Base-by-base conservation (phyloP, 1,140 invertebrate genomes). In the Diachasmimorpha longicaudata region DNA sequence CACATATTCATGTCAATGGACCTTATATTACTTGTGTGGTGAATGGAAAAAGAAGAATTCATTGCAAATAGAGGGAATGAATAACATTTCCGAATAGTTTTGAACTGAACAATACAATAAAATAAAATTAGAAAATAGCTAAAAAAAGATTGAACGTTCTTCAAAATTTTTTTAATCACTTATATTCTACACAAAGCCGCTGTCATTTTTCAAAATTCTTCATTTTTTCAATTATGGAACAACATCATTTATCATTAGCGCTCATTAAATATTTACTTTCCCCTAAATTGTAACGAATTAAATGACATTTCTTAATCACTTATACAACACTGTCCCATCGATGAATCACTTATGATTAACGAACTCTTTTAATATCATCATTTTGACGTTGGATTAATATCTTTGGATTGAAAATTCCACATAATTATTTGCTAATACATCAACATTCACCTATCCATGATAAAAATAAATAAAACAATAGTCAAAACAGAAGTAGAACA, bases 1-100 rank as follows among this genome's bases (percentile, higher is more conserved):
- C 76, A 77, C 70, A 79, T 63, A 25, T 63, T 31, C 78, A 81
- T 85, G 84, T 86, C 84, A 85, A 85, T 81, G 85, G 75, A 85
- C 84, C 77, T 70, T 72, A 84, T 84, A 80, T 39, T 66, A 46
- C 48, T 42, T 52, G 19, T 52, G 48, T 52, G 16, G 48, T n/a
- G 3, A 52, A n/a, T 52, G n/a, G 48, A 16, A 16, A 9, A 52
- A 14, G n/a, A 52, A 16, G 48, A 52, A n/a, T n/a, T 9, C n/a
- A 52, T 52, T 6, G 9, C 48, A 14, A n/a, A 4, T 4, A 72
- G 72, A 58, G 81, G 77, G 70, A 52, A 13, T 16, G 5, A n/a
- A 52, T n/a, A n/a, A n/a, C n/a, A n/a, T n/a, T n/a, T n/a, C n/a
- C n/a, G n/a, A n/a, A n/a, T n/a, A n/a, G 13, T 16, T 52, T 16